These are phyloP conservation scores for Morelia viridis DNA, from an alignment of 2,797 vertebrate genomes.

Conservation along the genomic window DNA sequence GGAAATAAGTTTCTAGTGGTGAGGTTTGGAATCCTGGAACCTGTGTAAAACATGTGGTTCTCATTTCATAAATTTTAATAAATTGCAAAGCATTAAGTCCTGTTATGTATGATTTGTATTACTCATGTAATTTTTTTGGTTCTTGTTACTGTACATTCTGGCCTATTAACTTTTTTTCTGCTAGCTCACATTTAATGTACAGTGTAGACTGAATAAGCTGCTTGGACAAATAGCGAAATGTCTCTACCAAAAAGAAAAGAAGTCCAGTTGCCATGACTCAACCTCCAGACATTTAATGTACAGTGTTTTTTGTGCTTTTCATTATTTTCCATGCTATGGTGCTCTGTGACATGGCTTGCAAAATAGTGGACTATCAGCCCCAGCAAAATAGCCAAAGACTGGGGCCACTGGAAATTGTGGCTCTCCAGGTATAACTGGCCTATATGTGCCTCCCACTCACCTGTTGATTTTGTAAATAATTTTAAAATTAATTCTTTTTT, in stretches of 20 bases:
- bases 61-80: constrained; percentile 52
- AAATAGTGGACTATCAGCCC: not conserved
- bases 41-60: constrained; percentile 47
- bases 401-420: not conserved
- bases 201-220: not conserved
- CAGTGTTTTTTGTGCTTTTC: not conserved
- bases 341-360: not conserved
- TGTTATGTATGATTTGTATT: constrained; percentile 48
- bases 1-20: constrained; percentile 45
- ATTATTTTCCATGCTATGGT: not conserved
- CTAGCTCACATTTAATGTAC: not conserved
- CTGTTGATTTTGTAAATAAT: not conserved
- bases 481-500: not conserved
- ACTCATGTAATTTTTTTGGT: constrained; percentile 15
- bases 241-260: too few species aligned
- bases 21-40: constrained; percentile 51
- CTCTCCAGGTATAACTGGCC: not conserved
- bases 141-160: constrained; percentile 1
- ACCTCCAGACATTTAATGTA: not conserved
- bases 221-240: too few species aligned
- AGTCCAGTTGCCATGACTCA: too few species aligned
- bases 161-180: not conserved
- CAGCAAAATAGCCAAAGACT: not conserved
- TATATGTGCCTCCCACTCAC: not conserved
- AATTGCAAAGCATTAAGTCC: constrained; percentile 56